phyloP scores from a whole-genome alignment of 2,888 invertebrate species.

The Andricus curvator region DNA sequence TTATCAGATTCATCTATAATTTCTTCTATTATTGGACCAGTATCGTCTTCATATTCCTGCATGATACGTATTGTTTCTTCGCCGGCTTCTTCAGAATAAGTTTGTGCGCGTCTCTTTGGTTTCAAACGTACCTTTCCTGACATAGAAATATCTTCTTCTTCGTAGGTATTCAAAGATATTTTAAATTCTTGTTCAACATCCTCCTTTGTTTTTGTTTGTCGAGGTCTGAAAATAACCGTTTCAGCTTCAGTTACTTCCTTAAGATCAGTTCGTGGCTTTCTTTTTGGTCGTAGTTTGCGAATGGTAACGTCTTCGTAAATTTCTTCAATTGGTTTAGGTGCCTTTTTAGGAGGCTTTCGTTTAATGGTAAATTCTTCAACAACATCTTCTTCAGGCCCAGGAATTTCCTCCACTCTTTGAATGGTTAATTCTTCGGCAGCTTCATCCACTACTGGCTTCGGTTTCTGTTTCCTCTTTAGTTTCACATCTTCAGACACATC shows the following conservation, averaged over 20 bases:
- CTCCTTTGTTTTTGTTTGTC: conserved; percentile 88
- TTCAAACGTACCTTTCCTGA: conserved; percentile 90
- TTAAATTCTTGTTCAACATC: conserved; percentile 94
- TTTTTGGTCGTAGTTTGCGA: conserved; percentile 85
- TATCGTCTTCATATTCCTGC: conserved; percentile 83
- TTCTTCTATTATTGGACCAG: conserved; percentile 82
- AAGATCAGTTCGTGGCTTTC: conserved; percentile 83
- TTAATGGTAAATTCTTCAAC: conserved; percentile 80
- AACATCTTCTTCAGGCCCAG: conserved; percentile 53
- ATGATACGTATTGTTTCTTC: conserved; percentile 87
- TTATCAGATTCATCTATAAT: conserved; percentile 84
- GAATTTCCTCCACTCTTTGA: conserved; percentile 59
- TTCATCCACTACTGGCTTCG: conserved; percentile 61
- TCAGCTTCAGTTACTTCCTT: conserved; percentile 88
- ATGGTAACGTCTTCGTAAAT: conserved; percentile 85
- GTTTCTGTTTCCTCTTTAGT: conserved; percentile 65
- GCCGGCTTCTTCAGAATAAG: conserved; percentile 88
- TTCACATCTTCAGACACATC: conserved; percentile 67
- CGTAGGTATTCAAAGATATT: conserved; percentile 90
- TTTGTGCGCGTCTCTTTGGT: conserved; percentile 84
- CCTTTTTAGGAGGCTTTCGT: conserved; percentile 71
- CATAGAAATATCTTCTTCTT: conserved; percentile 93
- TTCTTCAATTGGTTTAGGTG: conserved; percentile 80
- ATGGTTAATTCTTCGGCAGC: conserved; percentile 66
- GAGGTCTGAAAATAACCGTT: conserved; percentile 89